Evolutionary conservation across 1,140 invertebrate genomes (phyloP).

Genomic region (Listronotus oregonensis): DNA sequence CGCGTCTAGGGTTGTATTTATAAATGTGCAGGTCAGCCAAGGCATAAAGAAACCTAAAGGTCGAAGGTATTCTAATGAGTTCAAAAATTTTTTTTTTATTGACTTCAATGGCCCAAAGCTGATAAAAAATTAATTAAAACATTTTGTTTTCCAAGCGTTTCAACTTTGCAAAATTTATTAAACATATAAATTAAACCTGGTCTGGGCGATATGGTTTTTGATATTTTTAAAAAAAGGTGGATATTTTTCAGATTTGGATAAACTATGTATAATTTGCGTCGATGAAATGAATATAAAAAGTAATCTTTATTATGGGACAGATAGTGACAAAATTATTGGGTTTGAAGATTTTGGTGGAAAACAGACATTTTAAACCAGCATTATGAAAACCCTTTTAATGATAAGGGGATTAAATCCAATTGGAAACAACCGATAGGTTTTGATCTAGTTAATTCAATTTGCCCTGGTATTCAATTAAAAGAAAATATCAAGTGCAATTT

Average conservation of each 20-base stretch:
- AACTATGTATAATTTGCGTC: neutral
- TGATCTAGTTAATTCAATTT: slow-evolving; percentile 6
- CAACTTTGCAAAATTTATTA: neutral
- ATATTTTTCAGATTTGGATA: neutral
- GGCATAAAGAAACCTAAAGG: neutral
- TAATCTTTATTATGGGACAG: slow-evolving; percentile 5
- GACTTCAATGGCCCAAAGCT: neutral
- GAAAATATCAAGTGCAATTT: slow-evolving; percentile 4
- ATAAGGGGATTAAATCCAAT: neutral
- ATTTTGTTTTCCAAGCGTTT: neutral
- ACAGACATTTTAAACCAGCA: neutral
- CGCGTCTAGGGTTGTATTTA: neutral
- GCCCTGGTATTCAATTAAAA: slow-evolving; percentile 1
- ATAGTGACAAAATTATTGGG: neutral
- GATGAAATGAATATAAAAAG: slow-evolving; percentile 5
- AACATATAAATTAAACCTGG: too few relatives aligned
- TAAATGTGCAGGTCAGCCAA: slow-evolving; percentile 1
- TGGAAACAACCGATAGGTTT: slow-evolving; percentile 20
- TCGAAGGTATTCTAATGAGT: neutral
- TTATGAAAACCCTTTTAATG: neutral
- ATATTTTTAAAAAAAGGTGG: neutral
- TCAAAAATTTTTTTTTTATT: slow-evolving; percentile 1
- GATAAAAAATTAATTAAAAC: neutral
- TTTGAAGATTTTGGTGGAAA: neutral
- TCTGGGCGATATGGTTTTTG: neutral